Conservation (phyloP, 2,113 vertebrate genomes). For the Hippocampus barbouri region DNA sequence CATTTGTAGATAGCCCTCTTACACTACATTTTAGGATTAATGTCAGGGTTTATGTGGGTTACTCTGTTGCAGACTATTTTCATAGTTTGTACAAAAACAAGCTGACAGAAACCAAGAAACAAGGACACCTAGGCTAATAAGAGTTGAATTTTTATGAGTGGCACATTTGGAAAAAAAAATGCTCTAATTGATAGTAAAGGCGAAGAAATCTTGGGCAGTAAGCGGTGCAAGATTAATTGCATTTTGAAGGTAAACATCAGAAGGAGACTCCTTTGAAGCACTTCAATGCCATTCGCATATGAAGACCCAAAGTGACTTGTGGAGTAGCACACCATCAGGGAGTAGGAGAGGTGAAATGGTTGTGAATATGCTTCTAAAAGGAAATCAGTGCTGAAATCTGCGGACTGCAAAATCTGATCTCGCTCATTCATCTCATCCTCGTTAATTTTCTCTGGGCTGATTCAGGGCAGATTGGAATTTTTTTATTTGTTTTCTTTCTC, state of each 20-base stretch:
- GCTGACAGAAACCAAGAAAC: slow-evolving; percentile 46
- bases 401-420: too few relatives aligned
- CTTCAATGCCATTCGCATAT: slow-evolving; percentile 43
- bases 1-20: slow-evolving; percentile 41
- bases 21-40: slow-evolving; percentile 42
- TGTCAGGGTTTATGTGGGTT: slow-evolving; percentile 33
- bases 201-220: slow-evolving; percentile 57
- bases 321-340: slow-evolving; percentile 8
- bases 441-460: too few relatives aligned
- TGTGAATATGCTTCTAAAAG: not conserved
- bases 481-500: too few relatives aligned
- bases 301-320: slow-evolving; percentile 20
- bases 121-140: slow-evolving; percentile 40
- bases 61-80: not conserved
- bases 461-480: too few relatives aligned
- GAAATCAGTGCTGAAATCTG: slow-evolving; percentile 7
- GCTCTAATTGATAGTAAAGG: slow-evolving; percentile 67
- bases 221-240: slow-evolving; percentile 59
- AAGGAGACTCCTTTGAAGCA: slow-evolving; percentile 66
- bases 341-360: slow-evolving; percentile 40
- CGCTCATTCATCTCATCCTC: too few relatives aligned
- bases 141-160: slow-evolving; percentile 40
- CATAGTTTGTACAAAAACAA: slow-evolving; percentile 35
- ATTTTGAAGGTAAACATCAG: slow-evolving; percentile 70
- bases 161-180: slow-evolving; percentile 52